phyloP scores from a whole-genome alignment of 1,140 invertebrate genomes.

The Archegozetes longisetosus region DNA sequence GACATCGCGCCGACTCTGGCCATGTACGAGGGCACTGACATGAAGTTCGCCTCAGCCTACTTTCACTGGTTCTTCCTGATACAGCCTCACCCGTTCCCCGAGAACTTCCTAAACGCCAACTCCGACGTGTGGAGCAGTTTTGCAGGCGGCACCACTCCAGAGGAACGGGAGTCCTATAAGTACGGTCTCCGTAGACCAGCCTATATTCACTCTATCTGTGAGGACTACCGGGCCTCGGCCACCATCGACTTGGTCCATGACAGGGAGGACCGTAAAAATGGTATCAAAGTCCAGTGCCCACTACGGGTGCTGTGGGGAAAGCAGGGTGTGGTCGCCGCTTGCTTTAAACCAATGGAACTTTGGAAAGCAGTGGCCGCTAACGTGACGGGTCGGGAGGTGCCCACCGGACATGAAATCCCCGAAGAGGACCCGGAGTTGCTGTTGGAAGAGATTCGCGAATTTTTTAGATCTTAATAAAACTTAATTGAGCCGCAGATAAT shows the following conservation, averaged over 20 bases:
- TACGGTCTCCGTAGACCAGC: background rate
- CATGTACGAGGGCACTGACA: background rate
- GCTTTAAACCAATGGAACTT: background rate
- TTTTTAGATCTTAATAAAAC: background rate
- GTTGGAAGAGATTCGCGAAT: background rate
- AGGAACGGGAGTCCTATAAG: background rate
- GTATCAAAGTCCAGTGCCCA: background rate
- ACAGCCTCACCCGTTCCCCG: background rate
- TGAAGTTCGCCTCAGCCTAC: background rate
- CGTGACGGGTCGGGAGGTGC: background rate
- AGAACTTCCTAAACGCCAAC: background rate
- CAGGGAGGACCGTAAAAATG: background rate
- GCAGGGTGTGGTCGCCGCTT: background rate
- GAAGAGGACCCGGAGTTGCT: background rate
- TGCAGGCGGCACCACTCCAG: background rate
- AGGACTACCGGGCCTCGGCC: background rate
- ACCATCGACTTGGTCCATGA: background rate
- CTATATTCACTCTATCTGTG: background rate
- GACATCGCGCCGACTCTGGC: background rate
- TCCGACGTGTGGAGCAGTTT: background rate
- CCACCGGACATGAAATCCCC: background rate
- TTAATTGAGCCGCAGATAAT: too few relatives aligned
- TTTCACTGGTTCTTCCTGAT: background rate
- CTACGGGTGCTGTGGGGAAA: background rate
- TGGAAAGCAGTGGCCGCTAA: background rate